These are phyloP conservation scores for Lutjanus argentimaculatus DNA, from an alignment of 2,797 vertebrate species.

Conservation along the genomic window DNA sequence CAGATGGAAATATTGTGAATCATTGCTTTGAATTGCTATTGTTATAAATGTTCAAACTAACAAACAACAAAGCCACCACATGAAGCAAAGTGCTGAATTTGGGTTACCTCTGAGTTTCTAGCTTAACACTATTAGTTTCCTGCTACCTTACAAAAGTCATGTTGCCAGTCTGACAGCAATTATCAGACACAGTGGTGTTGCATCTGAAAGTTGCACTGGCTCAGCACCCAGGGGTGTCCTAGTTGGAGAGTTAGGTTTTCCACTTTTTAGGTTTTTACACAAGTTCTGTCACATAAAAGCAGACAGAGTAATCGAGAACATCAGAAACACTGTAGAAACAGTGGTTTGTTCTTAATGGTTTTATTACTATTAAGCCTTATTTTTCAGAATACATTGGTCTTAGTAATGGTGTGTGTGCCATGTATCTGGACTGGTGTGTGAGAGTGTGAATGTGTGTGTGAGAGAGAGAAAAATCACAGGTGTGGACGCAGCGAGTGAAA, in stretches of 20 bases:
- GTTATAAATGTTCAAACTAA: background rate
- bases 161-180: slow-evolving; percentile 69
- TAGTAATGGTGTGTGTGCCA: slow-evolving; percentile 33
- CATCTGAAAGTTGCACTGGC: slow-evolving; percentile 57
- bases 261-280: slow-evolving; percentile 28
- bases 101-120: slow-evolving; percentile 17
- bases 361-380: background rate
- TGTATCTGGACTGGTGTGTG: slow-evolving; percentile 2
- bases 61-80: background rate
- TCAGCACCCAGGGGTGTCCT: slow-evolving; percentile 55
- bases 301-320: background rate
- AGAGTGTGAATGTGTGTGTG: background rate
- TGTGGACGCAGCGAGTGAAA: slow-evolving; percentile 64
- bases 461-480: slow-evolving; percentile 51
- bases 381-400: background rate
- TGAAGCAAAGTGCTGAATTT: slow-evolving; percentile 13
- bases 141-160: slow-evolving; percentile 49
- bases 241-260: slow-evolving; percentile 22
- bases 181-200: slow-evolving; percentile 68
- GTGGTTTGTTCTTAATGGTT: background rate
- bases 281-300: slow-evolving; percentile 25
- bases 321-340: background rate
- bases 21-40: background rate
- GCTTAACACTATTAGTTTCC: slow-evolving; percentile 35
- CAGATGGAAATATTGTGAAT: slow-evolving; percentile 1